A percentile compares a stretch with the other conserved stretches of the same genome.
These are phyloP conservation scores for Melangyna quadrimaculata DNA, from an alignment of 2,888 invertebrate genomes.

Conservation along the genomic window DNA sequence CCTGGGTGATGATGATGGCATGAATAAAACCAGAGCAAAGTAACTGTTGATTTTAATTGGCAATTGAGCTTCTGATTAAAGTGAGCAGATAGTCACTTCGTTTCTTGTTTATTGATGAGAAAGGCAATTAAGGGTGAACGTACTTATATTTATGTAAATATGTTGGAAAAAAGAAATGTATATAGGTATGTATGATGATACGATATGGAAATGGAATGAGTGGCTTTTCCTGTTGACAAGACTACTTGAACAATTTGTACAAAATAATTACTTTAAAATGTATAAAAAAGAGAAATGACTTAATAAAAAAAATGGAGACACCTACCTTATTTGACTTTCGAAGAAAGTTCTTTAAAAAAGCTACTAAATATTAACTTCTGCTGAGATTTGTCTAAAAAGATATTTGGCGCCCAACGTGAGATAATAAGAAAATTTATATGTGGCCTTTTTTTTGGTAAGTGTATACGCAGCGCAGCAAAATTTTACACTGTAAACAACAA, in stretches of 20 bases:
- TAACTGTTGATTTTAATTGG: conserved; percentile 18
- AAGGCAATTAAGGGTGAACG: conserved; percentile 10
- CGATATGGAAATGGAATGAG: background rate
- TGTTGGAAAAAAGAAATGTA: background rate
- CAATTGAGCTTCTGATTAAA: conserved; percentile 6
- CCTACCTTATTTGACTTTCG: no score
- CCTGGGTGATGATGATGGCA: conserved; percentile 25
- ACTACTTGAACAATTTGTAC: no score
- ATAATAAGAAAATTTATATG: no score
- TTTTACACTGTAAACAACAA: no score
- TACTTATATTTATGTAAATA: background rate
- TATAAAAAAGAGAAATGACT: no score
- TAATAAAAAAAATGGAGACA: no score
- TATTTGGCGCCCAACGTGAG: background rate
- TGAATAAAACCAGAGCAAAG: conserved; percentile 20
- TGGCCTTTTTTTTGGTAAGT: no score
- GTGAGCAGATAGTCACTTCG: background rate
- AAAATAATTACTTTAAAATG: no score
- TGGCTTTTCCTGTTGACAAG: background rate
- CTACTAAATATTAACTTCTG: background rate
- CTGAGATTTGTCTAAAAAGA: background rate
- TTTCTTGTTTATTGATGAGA: conserved; percentile 21
- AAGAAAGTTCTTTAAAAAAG: no score
- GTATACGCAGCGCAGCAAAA: no score
- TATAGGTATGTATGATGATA: no score